Percentiles rank a stretch among this genome's conserved stretches.
These are phyloP conservation scores for Percopsis transmontana DNA, from an alignment of 2,113 vertebrate species.

Conservation along the genomic window DNA sequence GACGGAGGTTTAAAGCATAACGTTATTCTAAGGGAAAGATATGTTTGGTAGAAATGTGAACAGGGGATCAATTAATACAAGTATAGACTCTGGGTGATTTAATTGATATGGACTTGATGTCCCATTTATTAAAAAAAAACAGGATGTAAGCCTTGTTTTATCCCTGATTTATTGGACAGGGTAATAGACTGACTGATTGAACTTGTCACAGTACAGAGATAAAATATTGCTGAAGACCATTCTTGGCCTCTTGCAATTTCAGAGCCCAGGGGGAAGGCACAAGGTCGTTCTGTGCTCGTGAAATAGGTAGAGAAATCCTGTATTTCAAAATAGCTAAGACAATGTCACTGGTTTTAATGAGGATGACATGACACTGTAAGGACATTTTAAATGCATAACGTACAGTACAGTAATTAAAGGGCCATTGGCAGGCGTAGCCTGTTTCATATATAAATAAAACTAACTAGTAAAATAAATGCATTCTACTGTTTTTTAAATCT, in stretches of 20 bases:
- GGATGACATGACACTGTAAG: not conserved
- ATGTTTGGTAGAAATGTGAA: slow-evolving; percentile 47
- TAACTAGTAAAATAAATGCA: no score
- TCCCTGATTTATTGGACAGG: slow-evolving; percentile 71
- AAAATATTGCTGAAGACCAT: slow-evolving; percentile 71
- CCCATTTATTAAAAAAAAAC: slow-evolving; percentile 54
- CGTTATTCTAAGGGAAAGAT: slow-evolving; percentile 36
- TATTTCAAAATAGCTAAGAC: not conserved
- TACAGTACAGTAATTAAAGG: no score
- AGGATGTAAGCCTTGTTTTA: slow-evolving; percentile 54
- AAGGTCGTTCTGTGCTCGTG: slow-evolving; percentile 68
- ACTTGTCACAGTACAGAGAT: slow-evolving; percentile 69
- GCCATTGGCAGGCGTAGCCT: not conserved
- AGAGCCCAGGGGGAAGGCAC: slow-evolving; percentile 49
- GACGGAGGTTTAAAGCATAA: slow-evolving; percentile 33
- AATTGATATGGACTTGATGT: slow-evolving; percentile 69
- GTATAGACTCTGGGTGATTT: slow-evolving; percentile 44
- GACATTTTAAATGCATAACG: not conserved
- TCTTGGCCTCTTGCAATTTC: slow-evolving; percentile 63
- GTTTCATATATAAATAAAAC: no score
- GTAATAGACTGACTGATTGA: slow-evolving; percentile 80
- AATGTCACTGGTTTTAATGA: not conserved
- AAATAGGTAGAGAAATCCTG: slow-evolving; percentile 29
- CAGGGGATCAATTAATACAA: slow-evolving; percentile 57
- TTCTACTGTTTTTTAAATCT: no score